Evolutionary conservation across 2,113 vertebrate genomes (phyloP).

Genomic region (Aptenodytes patagonicus): DNA sequence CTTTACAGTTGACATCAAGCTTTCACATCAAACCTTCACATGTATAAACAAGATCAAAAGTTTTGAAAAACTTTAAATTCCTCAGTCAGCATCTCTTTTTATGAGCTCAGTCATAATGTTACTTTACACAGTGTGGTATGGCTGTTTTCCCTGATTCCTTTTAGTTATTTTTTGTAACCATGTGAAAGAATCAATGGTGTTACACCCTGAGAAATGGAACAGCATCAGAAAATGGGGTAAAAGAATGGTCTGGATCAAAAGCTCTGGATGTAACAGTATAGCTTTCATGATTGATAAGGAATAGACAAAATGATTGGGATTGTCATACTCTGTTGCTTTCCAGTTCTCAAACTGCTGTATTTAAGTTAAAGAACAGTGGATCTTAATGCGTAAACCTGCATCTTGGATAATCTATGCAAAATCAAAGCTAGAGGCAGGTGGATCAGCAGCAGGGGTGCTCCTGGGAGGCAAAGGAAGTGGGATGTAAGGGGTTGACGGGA

Average conservation of each 20-base stretch:
- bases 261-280: background rate
- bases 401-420: background rate
- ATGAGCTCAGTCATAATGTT: slow-evolving; percentile 14
- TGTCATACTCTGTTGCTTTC: background rate
- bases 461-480: background rate
- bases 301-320: background rate
- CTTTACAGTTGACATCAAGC: slow-evolving; percentile 16
- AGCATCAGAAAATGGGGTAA: background rate
- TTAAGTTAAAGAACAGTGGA: background rate
- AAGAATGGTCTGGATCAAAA: background rate
- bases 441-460: background rate
- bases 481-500: background rate
- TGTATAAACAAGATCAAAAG: slow-evolving; percentile 57
- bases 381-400: background rate
- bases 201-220: background rate
- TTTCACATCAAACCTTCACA: slow-evolving; percentile 45
- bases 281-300: background rate
- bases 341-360: background rate
- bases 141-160: background rate
- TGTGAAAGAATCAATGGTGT: background rate
- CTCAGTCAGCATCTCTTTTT: slow-evolving; percentile 47
- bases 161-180: background rate
- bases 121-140: background rate
- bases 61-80: slow-evolving; percentile 57
- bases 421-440: background rate